Evolutionary conservation across 2,888 invertebrate genomes (phyloP).

Genomic region (Pemphredon lugubris): DNA sequence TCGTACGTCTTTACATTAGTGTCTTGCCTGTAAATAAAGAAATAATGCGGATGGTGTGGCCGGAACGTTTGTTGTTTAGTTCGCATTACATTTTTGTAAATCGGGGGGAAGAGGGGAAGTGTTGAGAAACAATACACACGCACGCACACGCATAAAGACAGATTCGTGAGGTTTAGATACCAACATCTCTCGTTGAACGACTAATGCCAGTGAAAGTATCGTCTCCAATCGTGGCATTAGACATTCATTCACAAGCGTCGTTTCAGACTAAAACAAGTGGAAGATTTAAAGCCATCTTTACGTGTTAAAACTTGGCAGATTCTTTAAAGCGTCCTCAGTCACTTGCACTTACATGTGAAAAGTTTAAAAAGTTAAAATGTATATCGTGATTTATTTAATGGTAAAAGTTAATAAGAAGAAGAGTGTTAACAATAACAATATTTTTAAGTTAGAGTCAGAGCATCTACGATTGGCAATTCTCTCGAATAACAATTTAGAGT

Average conservation of each 20-base stretch:
- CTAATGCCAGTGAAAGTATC: constrained; percentile 24
- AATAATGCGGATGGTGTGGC: constrained; percentile 63
- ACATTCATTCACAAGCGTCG: constrained; percentile 41
- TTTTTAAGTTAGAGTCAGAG: constrained; percentile 72
- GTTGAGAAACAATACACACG: constrained; percentile 12
- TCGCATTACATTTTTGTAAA: constrained; percentile 51
- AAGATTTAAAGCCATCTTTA: constrained; percentile 58
- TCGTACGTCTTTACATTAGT: constrained; percentile 52
- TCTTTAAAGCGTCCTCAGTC: constrained; percentile 63
- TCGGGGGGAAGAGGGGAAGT: constrained; percentile 24
- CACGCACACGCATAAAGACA: constrained; percentile 28
- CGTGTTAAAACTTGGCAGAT: constrained; percentile 56
- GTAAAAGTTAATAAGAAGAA: constrained; percentile 77
- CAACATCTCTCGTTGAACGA: constrained; percentile 9
- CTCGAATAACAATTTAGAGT: constrained; percentile 77
- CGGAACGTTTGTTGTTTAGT: constrained; percentile 71
- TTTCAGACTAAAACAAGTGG: constrained; percentile 44
- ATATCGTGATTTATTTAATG: constrained; percentile 73
- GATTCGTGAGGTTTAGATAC: constrained; percentile 11
- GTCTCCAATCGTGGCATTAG: constrained; percentile 1
- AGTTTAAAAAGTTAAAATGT: constrained; percentile 73
- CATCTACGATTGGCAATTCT: constrained; percentile 76
- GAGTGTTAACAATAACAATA: constrained; percentile 78
- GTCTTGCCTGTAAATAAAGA: constrained; percentile 60
- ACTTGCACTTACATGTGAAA: constrained; percentile 67